Evolutionary conservation across 2,888 invertebrate genomes (phyloP), one percentile per base, ranked within the genome.

Genomic region (Mesorhabditis spiculigera): DNA sequence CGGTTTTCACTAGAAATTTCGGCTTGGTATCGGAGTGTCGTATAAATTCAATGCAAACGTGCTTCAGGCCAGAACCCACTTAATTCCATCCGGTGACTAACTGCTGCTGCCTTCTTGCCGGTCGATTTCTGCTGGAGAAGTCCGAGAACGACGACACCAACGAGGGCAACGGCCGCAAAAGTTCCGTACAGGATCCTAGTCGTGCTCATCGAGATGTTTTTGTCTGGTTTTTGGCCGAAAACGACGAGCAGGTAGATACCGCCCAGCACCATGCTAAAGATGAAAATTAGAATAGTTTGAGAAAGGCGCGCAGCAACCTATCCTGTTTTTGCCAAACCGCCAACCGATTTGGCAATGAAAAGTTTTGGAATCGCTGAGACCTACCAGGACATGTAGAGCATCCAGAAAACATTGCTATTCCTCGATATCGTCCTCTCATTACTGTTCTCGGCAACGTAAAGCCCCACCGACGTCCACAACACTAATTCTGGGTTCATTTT

Each of bases 161-260:
- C 58, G 3, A 50, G n/a, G n/a, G 10, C 8, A 50, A 50, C 58
- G 8, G 58, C 8, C n/a, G 58, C 58, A 3, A 50, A 50, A 50
- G 58, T 50, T n/a, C 58, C 58, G n/a, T 50, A 50, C 58, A 50
- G n/a, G 8, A 50, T n/a, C n/a, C 58, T 50, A 10, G 58, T 50
- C n/a, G 58, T 50, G 8, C 58, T n/a, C 58, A 50, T 50, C 8
- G 10, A 13, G 58, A 50, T 50, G n/a, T 50, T 50, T n/a, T 50
- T 50, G 58, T 50, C 58, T 10, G 58, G 58, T 50, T 50, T 50
- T 50, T 10, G n/a, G 58, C 58, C 58, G 88, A 98, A 95, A 86
- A 92, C 91, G 86, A 93, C 92, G 88, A 91, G 95, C 43, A 96
- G 94, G 88, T 95, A 96, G 45, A 95, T 89, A 86, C 98, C 98